These are phyloP conservation scores for Scelioninae gen. 1 DNA, from an alignment of 2,888 invertebrate species.

Conservation along the genomic window DNA sequence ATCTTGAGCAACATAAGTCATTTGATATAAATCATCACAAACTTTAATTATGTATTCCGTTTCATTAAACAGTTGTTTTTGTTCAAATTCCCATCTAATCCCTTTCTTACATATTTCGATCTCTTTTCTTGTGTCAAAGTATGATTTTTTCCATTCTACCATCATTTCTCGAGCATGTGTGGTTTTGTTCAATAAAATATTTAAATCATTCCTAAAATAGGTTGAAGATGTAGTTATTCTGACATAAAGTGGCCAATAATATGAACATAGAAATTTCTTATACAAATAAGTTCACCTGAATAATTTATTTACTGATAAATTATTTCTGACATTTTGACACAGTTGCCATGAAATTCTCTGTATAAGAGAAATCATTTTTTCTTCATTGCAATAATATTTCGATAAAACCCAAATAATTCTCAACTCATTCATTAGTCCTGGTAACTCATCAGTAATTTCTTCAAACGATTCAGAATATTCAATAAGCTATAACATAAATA, in stretches of 20 bases:
- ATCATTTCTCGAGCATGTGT: slow-evolving; percentile 88
- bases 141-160: slow-evolving; percentile 90
- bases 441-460: slow-evolving; percentile 89
- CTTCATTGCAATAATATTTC: slow-evolving; percentile 92
- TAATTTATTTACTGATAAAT: slow-evolving; percentile 89
- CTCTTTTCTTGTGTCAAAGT: slow-evolving; percentile 90
- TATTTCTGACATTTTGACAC: slow-evolving; percentile 89
- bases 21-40: slow-evolving; percentile 91
- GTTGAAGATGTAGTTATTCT: too few relatives aligned
- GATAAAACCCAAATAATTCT: slow-evolving; percentile 97
- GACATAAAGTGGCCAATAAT: background rate
- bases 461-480: slow-evolving; percentile 89
- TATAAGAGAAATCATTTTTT: slow-evolving; percentile 93
- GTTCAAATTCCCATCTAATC: slow-evolving; percentile 96
- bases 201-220: slow-evolving; percentile 85
- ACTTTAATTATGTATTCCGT: slow-evolving; percentile 94
- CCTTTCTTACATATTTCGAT: slow-evolving; percentile 95
- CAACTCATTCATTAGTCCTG: slow-evolving; percentile 92
- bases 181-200: slow-evolving; percentile 86
- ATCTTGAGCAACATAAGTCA: slow-evolving; percentile 92
- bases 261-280: background rate
- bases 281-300: slow-evolving; percentile 87
- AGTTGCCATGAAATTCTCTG: slow-evolving; percentile 93
- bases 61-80: slow-evolving; percentile 90
- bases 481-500: slow-evolving; percentile 86